Evolutionary conservation across 2,113 vertebrate species (phyloP).

Genomic region (Oceanites oceanicus): DNA sequence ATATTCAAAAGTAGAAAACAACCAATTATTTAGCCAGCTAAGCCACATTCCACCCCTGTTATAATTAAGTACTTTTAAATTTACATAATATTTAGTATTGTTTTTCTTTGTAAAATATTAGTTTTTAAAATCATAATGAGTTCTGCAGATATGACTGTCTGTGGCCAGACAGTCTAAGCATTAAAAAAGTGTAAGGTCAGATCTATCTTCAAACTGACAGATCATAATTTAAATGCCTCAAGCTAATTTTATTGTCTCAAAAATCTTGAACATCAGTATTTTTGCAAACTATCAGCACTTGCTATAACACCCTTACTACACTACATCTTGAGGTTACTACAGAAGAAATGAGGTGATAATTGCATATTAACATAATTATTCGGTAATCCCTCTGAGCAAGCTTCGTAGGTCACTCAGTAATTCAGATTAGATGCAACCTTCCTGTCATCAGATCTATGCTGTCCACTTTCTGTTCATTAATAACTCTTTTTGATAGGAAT

Average conservation of each 20-base stretch:
- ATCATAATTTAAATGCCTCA: constrained; percentile 75
- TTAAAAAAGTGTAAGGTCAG: constrained; percentile 76
- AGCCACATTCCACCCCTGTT: not conserved
- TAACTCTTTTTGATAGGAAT: constrained; percentile 72
- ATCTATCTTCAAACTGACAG: constrained; percentile 77
- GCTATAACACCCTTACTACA: constrained; percentile 83
- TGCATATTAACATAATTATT: constrained; percentile 97
- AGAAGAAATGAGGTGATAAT: constrained; percentile 92
- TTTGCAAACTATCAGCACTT: constrained; percentile 89
- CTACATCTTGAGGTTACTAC: constrained; percentile 86
- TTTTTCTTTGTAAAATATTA: constrained; percentile 58
- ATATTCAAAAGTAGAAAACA: not conserved
- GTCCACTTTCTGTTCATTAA: constrained; percentile 83
- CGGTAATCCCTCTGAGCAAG: constrained; percentile 83
- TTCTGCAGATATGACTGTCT: constrained; percentile 66
- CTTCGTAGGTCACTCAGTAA: constrained; percentile 85
- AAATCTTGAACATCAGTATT: constrained; percentile 84
- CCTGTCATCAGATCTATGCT: constrained; percentile 78
- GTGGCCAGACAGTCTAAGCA: constrained; percentile 62
- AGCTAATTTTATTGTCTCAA: constrained; percentile 78
- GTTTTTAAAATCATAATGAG: constrained; percentile 57
- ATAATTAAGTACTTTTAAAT: not conserved
- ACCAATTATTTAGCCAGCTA: not conserved
- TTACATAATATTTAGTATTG: constrained; percentile 6
- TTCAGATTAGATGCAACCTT: constrained; percentile 79